Conservation (phyloP, 2,888 invertebrate species). For the Hirtodrosophila trivittata region DNA sequence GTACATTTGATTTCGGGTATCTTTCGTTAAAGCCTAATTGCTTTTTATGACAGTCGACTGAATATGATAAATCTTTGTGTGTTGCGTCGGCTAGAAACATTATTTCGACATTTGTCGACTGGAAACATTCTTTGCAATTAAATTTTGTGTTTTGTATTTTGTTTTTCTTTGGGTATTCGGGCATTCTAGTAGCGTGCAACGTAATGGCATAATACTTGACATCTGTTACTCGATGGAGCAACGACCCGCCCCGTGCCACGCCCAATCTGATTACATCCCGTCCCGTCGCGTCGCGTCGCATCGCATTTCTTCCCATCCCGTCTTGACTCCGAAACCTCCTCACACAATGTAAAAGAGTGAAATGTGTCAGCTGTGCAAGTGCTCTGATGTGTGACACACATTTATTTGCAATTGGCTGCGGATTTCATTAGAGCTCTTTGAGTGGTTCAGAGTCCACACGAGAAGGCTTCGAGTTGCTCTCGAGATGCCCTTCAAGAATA, state of each 20-base stretch:
- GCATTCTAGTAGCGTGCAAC: constrained; percentile 50
- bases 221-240: constrained; percentile 57
- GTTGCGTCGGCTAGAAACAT: constrained; percentile 42
- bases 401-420: constrained; percentile 65
- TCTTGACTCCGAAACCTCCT: too few species aligned
- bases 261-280: constrained; percentile 2
- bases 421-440: constrained; percentile 45
- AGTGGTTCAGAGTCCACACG: constrained; percentile 39
- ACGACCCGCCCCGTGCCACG: constrained; percentile 19
- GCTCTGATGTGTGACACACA: constrained; percentile 54
- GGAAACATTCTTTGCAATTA: constrained; percentile 72
- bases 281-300: constrained; percentile 2
- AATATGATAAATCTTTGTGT: constrained; percentile 72
- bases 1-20: constrained; percentile 62
- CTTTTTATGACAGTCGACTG: constrained; percentile 75
- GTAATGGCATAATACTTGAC: constrained; percentile 53
- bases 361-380: constrained; percentile 69
- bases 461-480: constrained; percentile 28
- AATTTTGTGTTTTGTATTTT: constrained; percentile 50
- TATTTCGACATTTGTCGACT: constrained; percentile 63
- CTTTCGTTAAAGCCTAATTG: constrained; percentile 65
- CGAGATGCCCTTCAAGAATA: constrained; percentile 26
- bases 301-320: not conserved
- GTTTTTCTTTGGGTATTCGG: constrained; percentile 15
- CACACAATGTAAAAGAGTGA: not conserved